These are phyloP conservation scores for Phyllostomus discolor DNA, from an alignment of 2,113 vertebrate species.

Conservation along the genomic window DNA sequence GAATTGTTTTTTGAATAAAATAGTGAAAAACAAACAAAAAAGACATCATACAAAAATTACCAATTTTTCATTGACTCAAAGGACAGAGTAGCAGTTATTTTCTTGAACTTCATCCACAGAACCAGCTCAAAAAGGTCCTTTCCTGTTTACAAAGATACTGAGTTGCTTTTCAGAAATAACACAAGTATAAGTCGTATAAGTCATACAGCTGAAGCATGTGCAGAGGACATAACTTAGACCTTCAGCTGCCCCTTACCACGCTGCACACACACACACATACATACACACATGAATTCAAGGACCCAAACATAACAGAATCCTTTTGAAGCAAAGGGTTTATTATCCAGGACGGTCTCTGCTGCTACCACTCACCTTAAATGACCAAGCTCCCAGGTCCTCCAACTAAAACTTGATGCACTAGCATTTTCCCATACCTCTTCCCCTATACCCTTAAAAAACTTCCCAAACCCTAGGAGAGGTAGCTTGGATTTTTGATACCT, in stretches of 20 bases:
- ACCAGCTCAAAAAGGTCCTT: no score
- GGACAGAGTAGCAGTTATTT: not conserved
- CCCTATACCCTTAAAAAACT: not conserved
- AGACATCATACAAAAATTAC: not conserved
- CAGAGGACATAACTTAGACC: not conserved
- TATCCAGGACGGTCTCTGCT: not conserved
- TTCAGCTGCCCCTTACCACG: not conserved
- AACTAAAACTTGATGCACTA: not conserved
- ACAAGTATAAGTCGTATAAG: not conserved
- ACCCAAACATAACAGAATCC: not conserved
- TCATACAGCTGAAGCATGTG: not conserved
- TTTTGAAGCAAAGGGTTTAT: not conserved
- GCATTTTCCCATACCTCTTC: not conserved
- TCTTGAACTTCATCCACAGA: not conserved
- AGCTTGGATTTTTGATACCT: not conserved
- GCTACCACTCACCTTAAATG: not conserved
- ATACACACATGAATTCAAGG: not conserved
- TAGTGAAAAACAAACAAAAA: not conserved
- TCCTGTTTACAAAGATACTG: not conserved
- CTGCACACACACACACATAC: not conserved
- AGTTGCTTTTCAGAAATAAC: not conserved
- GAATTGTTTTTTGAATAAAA: not conserved
- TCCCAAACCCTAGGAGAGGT: no score
- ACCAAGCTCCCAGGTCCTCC: not conserved
- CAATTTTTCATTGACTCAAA: not conserved